A percentile compares a stretch with the other conserved stretches of the same genome.
These are phyloP conservation scores for Paedocypris sp. DNA, from an alignment of 2,113 vertebrate species.

Conservation along the genomic window DNA sequence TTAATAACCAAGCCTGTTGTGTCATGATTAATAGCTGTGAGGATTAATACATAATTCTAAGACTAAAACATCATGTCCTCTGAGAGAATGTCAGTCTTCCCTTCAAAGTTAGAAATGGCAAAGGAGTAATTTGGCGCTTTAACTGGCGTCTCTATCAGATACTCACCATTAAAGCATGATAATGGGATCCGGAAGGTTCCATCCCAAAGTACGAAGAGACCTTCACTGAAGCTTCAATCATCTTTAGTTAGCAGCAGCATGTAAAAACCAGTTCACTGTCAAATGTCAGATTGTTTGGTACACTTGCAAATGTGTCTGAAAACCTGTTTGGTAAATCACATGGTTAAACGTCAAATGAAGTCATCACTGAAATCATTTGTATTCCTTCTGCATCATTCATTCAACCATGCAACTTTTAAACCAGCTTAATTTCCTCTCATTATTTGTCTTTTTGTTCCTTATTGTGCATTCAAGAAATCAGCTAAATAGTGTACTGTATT, in stretches of 20 bases:
- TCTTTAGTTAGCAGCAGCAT: neutral
- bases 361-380: too few relatives aligned
- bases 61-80: slow-evolving; percentile 10
- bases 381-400: too few relatives aligned
- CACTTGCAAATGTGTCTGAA: too few relatives aligned
- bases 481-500: too few relatives aligned
- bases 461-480: too few relatives aligned
- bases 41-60: slow-evolving; percentile 23
- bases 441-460: too few relatives aligned
- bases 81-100: neutral
- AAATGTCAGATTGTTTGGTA: too few relatives aligned
- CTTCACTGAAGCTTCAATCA: neutral
- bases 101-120: neutral
- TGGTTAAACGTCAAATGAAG: too few relatives aligned
- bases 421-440: too few relatives aligned
- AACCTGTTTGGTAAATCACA: too few relatives aligned
- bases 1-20: neutral
- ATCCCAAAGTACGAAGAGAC: neutral
- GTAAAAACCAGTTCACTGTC: neutral
- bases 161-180: slow-evolving; percentile 7
- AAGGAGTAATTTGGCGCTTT: slow-evolving; percentile 3
- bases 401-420: too few relatives aligned
- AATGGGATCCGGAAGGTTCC: neutral
- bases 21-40: slow-evolving; percentile 16
- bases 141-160: slow-evolving; percentile 8